Conservation (phyloP, 2,797 vertebrate species). For the Muscicapa comitata region DNA sequence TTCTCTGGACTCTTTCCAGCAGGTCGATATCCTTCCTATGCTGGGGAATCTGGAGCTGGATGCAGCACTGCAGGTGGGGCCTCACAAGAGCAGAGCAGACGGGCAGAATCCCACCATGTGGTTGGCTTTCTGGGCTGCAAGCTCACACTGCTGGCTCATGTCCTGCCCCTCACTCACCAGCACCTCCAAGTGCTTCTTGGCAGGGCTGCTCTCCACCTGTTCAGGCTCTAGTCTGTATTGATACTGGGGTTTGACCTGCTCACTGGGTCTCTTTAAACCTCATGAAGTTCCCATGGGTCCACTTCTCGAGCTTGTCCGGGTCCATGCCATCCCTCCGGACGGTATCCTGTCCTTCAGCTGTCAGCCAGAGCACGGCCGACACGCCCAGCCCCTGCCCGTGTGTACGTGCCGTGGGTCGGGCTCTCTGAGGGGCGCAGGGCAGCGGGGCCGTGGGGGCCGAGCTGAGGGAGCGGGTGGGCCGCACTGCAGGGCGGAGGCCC, state of each 20-base stretch:
- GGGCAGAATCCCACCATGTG: background rate
- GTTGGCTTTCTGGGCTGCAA: background rate
- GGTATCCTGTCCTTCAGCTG: background rate
- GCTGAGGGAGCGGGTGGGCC: accelerated
- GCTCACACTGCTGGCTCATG: background rate
- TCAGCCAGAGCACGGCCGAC: background rate
- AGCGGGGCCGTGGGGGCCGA: accelerated
- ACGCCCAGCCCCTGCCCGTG: background rate
- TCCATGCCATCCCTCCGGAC: background rate
- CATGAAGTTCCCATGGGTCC: background rate
- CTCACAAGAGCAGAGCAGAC: background rate
- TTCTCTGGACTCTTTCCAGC: background rate
- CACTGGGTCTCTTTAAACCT: background rate
- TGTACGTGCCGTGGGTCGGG: accelerated
- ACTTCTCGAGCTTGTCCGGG: background rate
- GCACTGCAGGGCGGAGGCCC: background rate
- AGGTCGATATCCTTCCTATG: background rate
- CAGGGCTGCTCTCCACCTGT: background rate
- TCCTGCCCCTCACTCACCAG: background rate
- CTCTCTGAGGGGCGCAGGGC: background rate
- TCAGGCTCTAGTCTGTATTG: background rate
- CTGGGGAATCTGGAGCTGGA: no score
- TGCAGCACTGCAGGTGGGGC: background rate
- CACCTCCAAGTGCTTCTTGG: background rate
- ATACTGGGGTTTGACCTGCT: background rate